Base-by-base conservation (phyloP, 2,888 invertebrate genomes). In the Hipparchia sbordonii region DNA sequence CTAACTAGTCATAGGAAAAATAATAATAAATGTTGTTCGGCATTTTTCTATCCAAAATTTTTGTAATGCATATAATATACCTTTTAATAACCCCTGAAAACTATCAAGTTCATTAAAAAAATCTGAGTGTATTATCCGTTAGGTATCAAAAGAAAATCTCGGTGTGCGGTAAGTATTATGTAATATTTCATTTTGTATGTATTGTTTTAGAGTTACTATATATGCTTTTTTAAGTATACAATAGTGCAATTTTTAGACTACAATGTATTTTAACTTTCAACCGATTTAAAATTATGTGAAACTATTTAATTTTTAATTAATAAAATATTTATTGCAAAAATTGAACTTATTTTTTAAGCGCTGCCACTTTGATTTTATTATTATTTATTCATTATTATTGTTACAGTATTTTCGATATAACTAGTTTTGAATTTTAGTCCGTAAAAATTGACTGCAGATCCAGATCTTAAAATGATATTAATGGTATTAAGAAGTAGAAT, bases 1-100 rank as follows among this genome's bases (percentile, higher is more conserved):
- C n/a, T 33, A 52, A 10, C 52, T 52, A 65, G 65, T 65, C 65
- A 52, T 65, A 65, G 51, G 51, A 65, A 65, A 65, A 51, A 65
- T 33, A 51, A 65, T 12, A 13, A 62, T 62, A 13, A 45, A 46
- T 13, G 48, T 48, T 65, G 33, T 52, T 65, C 52, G 33, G 12
- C 65, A 51, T 33, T 51, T 65, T 65, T 52, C 51, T 52, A 52
- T 52, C 2, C 10, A 52, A 52, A 63, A 51, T 12, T 33, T 52
- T 65, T 52, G 63, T 65, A 10, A 51, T n/a, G 45, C 45, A 0
- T 23, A 23, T 23, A 23, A 23, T 23, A 23, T 48, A 65, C 52
- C 6, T 33, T 65, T 65, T 33, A 65, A 52, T 52, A 33, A 65
- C 10, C 13, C 65, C 33, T 52, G 6, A 33, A 65, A 51, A 51